A percentile compares a stretch with the other conserved stretches of the same genome.
Conservation (phyloP, 1,140 invertebrate genomes). For the Ctenoplectra terminalis region DNA sequence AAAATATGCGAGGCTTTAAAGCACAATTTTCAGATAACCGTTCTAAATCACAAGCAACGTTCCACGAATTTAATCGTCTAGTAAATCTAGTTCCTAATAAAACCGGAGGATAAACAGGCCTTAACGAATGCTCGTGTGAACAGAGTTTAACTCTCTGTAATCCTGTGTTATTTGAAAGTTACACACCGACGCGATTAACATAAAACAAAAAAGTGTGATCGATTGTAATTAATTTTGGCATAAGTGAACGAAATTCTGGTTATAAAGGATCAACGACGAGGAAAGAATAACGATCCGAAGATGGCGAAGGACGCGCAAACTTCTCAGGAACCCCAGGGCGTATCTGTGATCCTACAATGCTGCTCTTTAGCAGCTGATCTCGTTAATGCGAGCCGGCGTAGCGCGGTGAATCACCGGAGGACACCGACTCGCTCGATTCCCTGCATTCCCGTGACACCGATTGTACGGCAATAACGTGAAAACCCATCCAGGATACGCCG, state of each 20-base stretch:
- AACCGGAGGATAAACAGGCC: background rate
- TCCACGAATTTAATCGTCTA: background rate
- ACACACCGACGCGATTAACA: too few relatives aligned
- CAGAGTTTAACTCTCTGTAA: too few relatives aligned
- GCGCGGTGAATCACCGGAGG: too few relatives aligned
- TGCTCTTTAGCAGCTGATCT: background rate
- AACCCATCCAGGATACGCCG: background rate
- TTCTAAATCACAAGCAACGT: background rate
- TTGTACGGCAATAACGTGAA: slow-evolving; percentile 8
- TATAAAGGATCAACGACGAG: too few relatives aligned
- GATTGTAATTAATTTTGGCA: too few relatives aligned
- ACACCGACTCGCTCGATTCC: slow-evolving; percentile 11
- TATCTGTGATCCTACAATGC: background rate
- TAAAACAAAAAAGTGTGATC: too few relatives aligned
- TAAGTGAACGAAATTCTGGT: background rate
- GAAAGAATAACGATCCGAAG: too few relatives aligned
- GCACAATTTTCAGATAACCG: background rate
- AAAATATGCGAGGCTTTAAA: background rate
- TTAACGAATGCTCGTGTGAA: background rate
- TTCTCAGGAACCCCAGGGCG: too few relatives aligned
- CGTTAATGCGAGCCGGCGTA: background rate
- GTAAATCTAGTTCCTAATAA: too few relatives aligned
- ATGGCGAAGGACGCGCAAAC: too few relatives aligned
- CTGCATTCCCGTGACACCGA: slow-evolving; percentile 3
- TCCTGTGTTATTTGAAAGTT: too few relatives aligned